These are phyloP conservation scores for Raillietiella orientalis DNA, from an alignment of 2,888 invertebrate genomes.

Conservation along the genomic window DNA sequence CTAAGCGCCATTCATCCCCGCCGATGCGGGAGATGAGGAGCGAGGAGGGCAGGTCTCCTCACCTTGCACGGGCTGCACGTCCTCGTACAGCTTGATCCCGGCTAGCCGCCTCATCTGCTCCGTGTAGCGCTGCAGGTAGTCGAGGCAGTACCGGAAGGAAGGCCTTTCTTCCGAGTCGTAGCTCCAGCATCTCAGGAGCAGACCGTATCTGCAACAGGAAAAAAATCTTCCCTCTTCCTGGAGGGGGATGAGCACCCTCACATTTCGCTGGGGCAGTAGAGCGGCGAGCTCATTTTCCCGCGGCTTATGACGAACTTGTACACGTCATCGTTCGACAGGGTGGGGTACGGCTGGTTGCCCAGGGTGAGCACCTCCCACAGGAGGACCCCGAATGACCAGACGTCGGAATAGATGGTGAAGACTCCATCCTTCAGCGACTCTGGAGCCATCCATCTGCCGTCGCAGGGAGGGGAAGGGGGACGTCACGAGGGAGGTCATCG, in stretches of 20 bases:
- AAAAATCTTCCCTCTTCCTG: not conserved
- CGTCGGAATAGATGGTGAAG: conserved; percentile 84
- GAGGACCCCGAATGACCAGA: conserved; percentile 73
- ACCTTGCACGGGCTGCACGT: too few species aligned
- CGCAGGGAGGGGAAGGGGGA: too few species aligned
- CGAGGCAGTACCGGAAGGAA: conserved; percentile 47
- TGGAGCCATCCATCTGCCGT: conserved; percentile 91
- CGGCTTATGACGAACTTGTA: conserved; percentile 59
- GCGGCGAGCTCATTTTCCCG: conserved; percentile 30
- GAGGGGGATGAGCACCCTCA: conserved; percentile 9
- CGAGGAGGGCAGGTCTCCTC: too few species aligned
- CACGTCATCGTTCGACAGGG: conserved; percentile 67
- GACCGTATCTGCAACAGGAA: conserved; percentile 25
- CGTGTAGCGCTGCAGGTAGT: conserved; percentile 21
- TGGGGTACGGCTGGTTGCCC: conserved; percentile 88
- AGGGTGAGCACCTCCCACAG: conserved; percentile 91
- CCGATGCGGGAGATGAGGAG: too few species aligned
- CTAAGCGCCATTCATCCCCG: too few species aligned
- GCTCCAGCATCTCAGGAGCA: conserved; percentile 69
- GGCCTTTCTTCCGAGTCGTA: conserved; percentile 49
- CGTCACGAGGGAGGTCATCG: too few species aligned
- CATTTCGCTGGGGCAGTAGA: conserved; percentile 39
- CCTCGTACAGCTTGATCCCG: too few species aligned
- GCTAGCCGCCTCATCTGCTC: conserved; percentile 4
- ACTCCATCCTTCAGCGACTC: conserved; percentile 84